Evolutionary conservation across 2,113 vertebrate genomes (phyloP).

Genomic region (Turdus rufiventris): DNA sequence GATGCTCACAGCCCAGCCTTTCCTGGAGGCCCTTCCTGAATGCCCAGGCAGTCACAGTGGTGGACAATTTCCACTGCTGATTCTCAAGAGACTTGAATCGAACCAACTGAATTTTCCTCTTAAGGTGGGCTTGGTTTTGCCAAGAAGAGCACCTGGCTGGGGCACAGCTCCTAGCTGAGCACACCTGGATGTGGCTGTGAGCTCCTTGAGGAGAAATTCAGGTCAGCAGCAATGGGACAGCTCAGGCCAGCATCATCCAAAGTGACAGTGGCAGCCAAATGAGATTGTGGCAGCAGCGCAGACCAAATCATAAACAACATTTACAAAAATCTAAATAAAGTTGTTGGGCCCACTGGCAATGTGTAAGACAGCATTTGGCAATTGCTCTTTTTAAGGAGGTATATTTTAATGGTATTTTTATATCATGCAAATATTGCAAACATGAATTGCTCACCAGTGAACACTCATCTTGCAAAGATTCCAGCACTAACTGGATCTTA

Average conservation of each 20-base stretch:
- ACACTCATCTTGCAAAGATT: constrained; percentile 8
- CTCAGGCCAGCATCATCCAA: neutral
- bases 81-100: neutral
- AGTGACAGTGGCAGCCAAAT: neutral
- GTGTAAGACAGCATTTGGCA: neutral
- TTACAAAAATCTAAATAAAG: neutral
- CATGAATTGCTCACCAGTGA: constrained; percentile 42
- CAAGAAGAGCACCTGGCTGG: neutral
- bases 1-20: neutral
- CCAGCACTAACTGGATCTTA: neutral
- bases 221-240: neutral
- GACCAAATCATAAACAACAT: neutral
- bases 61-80: neutral
- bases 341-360: neutral
- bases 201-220: neutral
- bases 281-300: neutral
- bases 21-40: neutral
- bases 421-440: constrained; percentile 33
- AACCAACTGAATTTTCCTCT: neutral
- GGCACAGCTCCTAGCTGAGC: neutral
- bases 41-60: neutral
- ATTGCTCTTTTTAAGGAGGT: constrained; percentile 36
- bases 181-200: neutral
- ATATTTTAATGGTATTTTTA: constrained; percentile 44
- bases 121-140: neutral